Percentiles rank a stretch among this genome's conserved stretches.
Evolutionary conservation across 2,113 vertebrate genomes (phyloP).

Genomic region (Sula dactylatra): DNA sequence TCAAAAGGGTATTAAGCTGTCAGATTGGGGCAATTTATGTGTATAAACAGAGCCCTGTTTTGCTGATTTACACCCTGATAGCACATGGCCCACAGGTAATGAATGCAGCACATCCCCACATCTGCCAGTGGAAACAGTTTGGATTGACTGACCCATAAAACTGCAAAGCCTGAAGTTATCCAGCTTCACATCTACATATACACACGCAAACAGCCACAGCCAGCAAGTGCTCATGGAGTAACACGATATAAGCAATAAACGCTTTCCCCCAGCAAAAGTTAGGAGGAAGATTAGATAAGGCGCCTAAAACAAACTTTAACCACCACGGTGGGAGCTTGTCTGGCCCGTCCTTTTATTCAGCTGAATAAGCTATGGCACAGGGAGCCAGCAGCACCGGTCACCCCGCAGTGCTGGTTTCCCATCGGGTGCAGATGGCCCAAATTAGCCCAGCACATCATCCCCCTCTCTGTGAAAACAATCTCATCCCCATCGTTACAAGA

Average conservation of each 20-base stretch:
- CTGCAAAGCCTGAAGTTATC: conserved; percentile 63
- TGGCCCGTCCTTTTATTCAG: neutral
- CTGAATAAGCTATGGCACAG: fast-evolving
- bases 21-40: conserved; percentile 68
- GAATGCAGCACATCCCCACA: conserved; percentile 53
- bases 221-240: conserved; percentile 58
- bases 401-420: fast-evolving
- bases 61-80: conserved; percentile 71
- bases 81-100: conserved; percentile 65
- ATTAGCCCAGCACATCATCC: neutral
- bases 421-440: neutral
- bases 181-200: conserved; percentile 58
- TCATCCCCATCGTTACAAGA: neutral
- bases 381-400: neutral
- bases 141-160: conserved; percentile 74
- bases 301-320: conserved; percentile 62
- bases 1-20: conserved; percentile 72
- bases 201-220: conserved; percentile 54
- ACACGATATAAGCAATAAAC: conserved; percentile 70
- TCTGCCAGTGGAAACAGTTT: conserved; percentile 65
- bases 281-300: conserved; percentile 70
- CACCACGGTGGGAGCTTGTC: neutral
- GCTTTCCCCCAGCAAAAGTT: conserved; percentile 69
- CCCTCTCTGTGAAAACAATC: neutral
- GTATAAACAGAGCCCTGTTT: conserved; percentile 67